Percentiles rank a stretch among this genome's conserved stretches.
phyloP scores from a whole-genome alignment of 2,797 vertebrate species.

The Clarias laeviceps region DNA sequence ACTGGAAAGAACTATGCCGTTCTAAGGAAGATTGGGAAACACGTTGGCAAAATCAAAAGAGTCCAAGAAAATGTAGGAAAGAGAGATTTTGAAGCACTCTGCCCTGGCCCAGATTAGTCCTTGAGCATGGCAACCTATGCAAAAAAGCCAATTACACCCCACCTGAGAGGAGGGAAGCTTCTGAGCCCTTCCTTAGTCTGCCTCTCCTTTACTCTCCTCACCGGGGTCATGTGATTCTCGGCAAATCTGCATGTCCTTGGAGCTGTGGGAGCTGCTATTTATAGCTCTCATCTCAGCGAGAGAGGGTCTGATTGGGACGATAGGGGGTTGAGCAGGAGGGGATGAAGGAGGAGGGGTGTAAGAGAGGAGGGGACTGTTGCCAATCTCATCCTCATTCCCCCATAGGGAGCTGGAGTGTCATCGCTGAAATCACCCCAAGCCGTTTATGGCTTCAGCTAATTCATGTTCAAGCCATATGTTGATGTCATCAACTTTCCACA shows the following conservation, averaged over 20 bases:
- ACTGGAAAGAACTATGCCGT: background rate
- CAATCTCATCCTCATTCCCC: constrained; percentile 58
- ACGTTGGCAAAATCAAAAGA: constrained; percentile 15
- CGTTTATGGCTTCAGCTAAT: constrained; percentile 47
- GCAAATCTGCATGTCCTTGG: constrained; percentile 63
- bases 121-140: constrained; percentile 42
- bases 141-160: constrained; percentile 53
- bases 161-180: constrained; percentile 44
- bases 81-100: constrained; percentile 1
- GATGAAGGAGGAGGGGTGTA: constrained; percentile 37
- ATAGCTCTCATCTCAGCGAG: constrained; percentile 55
- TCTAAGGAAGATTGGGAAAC: background rate
- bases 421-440: constrained; percentile 47
- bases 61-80: background rate
- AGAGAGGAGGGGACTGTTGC: constrained; percentile 52
- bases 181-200: constrained; percentile 24
- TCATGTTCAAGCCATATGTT: constrained; percentile 53
- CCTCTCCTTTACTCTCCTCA: constrained; percentile 23
- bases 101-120: constrained; percentile 44
- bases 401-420: constrained; percentile 57
- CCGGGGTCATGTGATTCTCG: constrained; percentile 50
- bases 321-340: constrained; percentile 52
- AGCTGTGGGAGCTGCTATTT: constrained; percentile 60
- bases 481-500: constrained; percentile 40
- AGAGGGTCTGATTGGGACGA: constrained; percentile 57